Base-by-base conservation (phyloP, 2,113 vertebrate genomes). In the Psilopogon haemacephalus region DNA sequence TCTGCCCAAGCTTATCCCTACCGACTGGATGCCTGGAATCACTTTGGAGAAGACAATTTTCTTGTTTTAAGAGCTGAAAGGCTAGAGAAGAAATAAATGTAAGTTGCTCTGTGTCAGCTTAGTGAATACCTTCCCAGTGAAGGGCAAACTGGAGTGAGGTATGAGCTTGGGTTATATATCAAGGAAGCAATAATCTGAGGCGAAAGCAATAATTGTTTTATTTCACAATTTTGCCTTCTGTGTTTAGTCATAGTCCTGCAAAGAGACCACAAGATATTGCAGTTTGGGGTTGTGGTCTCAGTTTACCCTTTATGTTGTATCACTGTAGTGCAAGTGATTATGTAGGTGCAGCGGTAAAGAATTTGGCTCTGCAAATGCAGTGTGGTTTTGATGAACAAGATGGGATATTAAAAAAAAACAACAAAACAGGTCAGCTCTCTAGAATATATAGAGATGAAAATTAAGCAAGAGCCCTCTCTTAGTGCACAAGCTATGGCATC, bases 11-110 rank as follows among this genome's bases (percentile, higher is more conserved):
- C 8, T 0, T 4, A 1, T 50, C 38, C 26, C 44, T 75, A 44
- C n/a, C n/a, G 44, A 5, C 35, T 79, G 82, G 20, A 48, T 62
- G 27, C 26, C 64, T 38, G 76, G 55, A 92, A 76, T 21, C 72
- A 30, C 0, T 1, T 30, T 0, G 5, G 44, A 68, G n/a, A 58
- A 54, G 68, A 58, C 52, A 11, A 74, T 40, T 23, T 67, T 60
- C 73, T 67, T 46, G 58, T 64, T 73, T 0, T 27, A 56, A 72
- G 27, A 84, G 46, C 56, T 69, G 50, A 30, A 78, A 55, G 24
- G 19, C 56, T 55, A n/a, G 58, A 23, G 0, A 2, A 80, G 33
- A 65, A 65, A 76, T 58, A 76, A 76, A 50, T 28, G 5, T 9
- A 26, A 84, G 26, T 26, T 3, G 0, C 50, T 58, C 3, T 9